Evolutionary conservation across 2,888 invertebrate genomes (phyloP), one percentile per base, ranked within the genome.

Genomic region (Drosophila emarginata): DNA sequence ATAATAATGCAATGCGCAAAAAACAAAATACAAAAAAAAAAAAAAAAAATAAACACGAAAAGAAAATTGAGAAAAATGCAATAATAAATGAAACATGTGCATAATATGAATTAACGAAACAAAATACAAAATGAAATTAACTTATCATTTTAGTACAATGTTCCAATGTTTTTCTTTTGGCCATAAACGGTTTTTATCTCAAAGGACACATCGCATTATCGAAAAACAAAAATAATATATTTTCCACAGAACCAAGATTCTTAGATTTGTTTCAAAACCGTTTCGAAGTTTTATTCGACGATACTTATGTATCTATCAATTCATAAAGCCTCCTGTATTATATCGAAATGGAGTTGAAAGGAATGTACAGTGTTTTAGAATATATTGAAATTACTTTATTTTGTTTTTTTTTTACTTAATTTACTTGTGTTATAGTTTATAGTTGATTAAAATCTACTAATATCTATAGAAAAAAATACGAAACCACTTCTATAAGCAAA

Each of bases 61-160:
- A 45, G 45, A 45, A 21, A 45, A 45, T 45, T 45, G 11, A 45
- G 73, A 76, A 72, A 72, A 81, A 74, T 82, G 88, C 84, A 88
- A 84, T 84, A 84, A 84, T 85, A 87, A 83, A 82, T 74, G 80
- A 80, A 88, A 84, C 75, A 76, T 84, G 87, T 88, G 84, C 84
- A 84, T 84, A 84, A 86, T 80, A 86, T 72, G 53, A 81, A 84
- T 77, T 88, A 84, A 86, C 78, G 86, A 79, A 15, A 40, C 54
- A 40, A 79, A 15, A 40, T 50, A 40, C 39, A 21, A 32, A 26
- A 58, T 40, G 40, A 2, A 18, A 36, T 39, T n/a, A 32, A n/a
- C 6, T 18, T 56, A 14, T 59, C 32, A n/a, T 12, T 28, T 51
- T 26, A 11, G 32, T 28, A 5, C 14, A 15, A 45, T 54, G 6